Percentiles rank a stretch among this genome's conserved stretches.
Conservation (phyloP, 2,888 invertebrate species). For the Leptopilina drosophilae region DNA sequence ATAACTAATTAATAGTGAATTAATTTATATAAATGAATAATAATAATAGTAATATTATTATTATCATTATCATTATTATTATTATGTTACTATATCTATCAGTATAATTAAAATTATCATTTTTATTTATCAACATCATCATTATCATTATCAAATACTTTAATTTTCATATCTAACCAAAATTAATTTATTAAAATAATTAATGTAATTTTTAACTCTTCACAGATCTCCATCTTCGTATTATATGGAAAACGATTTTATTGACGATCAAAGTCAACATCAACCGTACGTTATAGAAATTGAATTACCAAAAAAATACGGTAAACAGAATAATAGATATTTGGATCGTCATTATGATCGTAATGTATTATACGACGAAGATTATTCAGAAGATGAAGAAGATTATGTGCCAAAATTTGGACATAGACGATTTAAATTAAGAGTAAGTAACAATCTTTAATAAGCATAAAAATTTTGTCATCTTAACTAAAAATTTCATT, state of each 20-base stretch:
- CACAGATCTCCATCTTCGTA: slow-evolving; percentile 52
- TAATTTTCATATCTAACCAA: no score
- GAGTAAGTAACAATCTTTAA: slow-evolving; percentile 49
- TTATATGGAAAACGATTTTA: slow-evolving; percentile 37
- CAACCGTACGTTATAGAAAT: slow-evolving; percentile 67
- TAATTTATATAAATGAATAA: no score
- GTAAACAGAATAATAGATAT: slow-evolving; percentile 47
- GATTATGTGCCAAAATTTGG: slow-evolving; percentile 52
- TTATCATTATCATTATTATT: no score
- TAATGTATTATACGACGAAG: slow-evolving; percentile 46
- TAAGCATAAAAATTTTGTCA: no score
- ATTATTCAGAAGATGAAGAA: slow-evolving; percentile 54
- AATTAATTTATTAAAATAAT: no score
- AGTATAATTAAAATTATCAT: no score
- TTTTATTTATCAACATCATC: no score
- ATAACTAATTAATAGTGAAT: no score
- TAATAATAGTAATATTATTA: no score
- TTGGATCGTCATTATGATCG: slow-evolving; percentile 53
- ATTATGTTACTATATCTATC: no score
- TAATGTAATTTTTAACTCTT: not conserved
- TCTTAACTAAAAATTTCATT: no score
- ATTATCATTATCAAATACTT: no score
- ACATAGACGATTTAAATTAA: slow-evolving; percentile 58
- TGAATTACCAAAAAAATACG: slow-evolving; percentile 62
- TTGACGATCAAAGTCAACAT: slow-evolving; percentile 43